Conservation (phyloP, 2,888 invertebrate species). For the Orchestes rusci region DNA sequence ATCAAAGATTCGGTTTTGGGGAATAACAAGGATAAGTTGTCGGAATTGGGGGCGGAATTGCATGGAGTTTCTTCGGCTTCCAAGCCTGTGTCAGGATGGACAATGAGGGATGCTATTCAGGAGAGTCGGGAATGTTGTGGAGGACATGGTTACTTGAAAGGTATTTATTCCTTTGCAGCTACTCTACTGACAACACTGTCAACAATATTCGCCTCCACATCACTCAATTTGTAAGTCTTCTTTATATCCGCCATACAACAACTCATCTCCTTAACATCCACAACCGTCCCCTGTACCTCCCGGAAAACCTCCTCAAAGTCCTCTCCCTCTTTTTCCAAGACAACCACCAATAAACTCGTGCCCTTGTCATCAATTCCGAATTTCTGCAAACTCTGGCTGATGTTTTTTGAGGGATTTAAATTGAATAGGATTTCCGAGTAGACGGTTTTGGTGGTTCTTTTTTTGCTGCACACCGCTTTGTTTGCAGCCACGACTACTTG, state of each 20-base stretch:
- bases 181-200: slow-evolving; percentile 61
- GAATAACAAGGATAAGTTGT: slow-evolving; percentile 33
- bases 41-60: slow-evolving; percentile 56
- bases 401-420: slow-evolving; percentile 61
- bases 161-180: slow-evolving; percentile 54
- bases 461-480: slow-evolving; percentile 52
- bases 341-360: slow-evolving; percentile 44
- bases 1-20: slow-evolving; percentile 29
- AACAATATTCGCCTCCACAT: slow-evolving; percentile 47
- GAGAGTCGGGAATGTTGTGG: slow-evolving; percentile 92
- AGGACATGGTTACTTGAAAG: slow-evolving; percentile 86
- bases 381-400: slow-evolving; percentile 57
- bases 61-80: slow-evolving; percentile 70
- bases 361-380: slow-evolving; percentile 55
- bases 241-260: slow-evolving; percentile 48
- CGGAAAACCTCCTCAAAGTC: slow-evolving; percentile 40
- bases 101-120: slow-evolving; percentile 79
- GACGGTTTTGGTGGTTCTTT: slow-evolving; percentile 55
- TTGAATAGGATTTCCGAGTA: slow-evolving; percentile 62
- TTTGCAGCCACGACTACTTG: slow-evolving; percentile 61
- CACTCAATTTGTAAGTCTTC: slow-evolving; percentile 54
- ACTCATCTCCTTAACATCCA: slow-evolving; percentile 46
- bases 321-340: slow-evolving; percentile 35
- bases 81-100: slow-evolving; percentile 80
- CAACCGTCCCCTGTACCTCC: slow-evolving; percentile 50